Percentiles rank a stretch among this genome's conserved stretches.
Evolutionary conservation across 2,888 invertebrate genomes (phyloP).

Genomic region (Sinelater perroti): DNA sequence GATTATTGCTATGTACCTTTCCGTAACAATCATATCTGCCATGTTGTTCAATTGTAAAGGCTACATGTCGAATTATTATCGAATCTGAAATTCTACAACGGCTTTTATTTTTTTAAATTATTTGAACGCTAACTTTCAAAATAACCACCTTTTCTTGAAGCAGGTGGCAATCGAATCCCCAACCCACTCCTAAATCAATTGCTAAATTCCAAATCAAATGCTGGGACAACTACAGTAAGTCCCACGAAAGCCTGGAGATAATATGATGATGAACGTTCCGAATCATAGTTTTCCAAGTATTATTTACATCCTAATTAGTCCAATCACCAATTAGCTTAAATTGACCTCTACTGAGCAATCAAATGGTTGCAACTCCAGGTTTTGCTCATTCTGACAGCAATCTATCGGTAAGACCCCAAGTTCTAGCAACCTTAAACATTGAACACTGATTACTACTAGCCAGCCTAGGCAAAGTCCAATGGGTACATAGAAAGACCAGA

Average conservation of each 20-base stretch:
- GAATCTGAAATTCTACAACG: too few species aligned
- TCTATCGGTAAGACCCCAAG: slow-evolving; percentile 73
- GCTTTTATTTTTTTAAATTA: too few species aligned
- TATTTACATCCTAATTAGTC: slow-evolving; percentile 75
- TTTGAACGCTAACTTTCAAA: too few species aligned
- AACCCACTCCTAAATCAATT: slow-evolving; percentile 47
- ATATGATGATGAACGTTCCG: slow-evolving; percentile 61
- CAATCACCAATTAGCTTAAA: slow-evolving; percentile 70
- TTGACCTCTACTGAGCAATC: slow-evolving; percentile 59
- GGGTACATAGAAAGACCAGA: slow-evolving; percentile 81
- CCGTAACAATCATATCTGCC: too few species aligned
- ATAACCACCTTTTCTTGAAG: too few species aligned
- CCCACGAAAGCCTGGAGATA: slow-evolving; percentile 48
- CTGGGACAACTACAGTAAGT: slow-evolving; percentile 55
- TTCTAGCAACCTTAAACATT: slow-evolving; percentile 85
- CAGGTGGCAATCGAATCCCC: slow-evolving; percentile 54
- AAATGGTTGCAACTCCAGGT: slow-evolving; percentile 76
- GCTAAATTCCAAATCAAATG: slow-evolving; percentile 57
- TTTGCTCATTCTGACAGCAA: slow-evolving; percentile 66
- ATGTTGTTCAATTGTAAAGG: too few species aligned
- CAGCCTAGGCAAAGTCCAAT: slow-evolving; percentile 71
- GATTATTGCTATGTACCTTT: too few species aligned
- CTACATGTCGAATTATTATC: too few species aligned
- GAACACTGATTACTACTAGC: slow-evolving; percentile 82
- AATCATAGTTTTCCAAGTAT: slow-evolving; percentile 65